These are phyloP conservation scores for Escarpia spicata DNA, from an alignment of 2,888 invertebrate genomes.

Conservation along the genomic window DNA sequence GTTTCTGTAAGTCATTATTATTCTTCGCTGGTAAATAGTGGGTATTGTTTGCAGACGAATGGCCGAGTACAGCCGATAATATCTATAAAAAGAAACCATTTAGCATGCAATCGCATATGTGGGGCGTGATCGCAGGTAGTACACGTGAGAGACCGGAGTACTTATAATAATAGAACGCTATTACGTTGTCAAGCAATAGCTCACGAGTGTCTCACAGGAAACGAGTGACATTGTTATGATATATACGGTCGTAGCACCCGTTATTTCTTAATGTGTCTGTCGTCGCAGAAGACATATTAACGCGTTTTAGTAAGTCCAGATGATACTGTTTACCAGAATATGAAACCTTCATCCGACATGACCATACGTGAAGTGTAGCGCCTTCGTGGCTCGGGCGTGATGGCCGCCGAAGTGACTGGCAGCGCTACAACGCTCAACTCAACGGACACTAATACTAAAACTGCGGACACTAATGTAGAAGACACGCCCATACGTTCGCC, in stretches of 20 bases:
- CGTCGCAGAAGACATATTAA: neutral
- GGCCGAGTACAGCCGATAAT: neutral
- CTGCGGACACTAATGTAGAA: neutral
- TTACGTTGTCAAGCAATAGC: neutral
- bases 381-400: neutral
- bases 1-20: neutral
- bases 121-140: neutral
- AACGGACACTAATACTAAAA: neutral
- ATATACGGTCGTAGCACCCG: neutral
- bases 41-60: neutral
- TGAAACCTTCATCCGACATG: neutral
- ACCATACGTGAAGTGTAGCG: neutral
- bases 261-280: neutral
- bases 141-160: neutral
- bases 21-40: neutral
- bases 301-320: neutral
- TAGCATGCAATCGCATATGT: neutral
- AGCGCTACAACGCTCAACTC: neutral
- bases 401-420: neutral
- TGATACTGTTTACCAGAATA: neutral
- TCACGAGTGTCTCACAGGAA: neutral
- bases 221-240: neutral
- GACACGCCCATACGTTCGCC: neutral
- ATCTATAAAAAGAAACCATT: neutral
- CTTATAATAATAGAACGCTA: neutral